phyloP scores from a whole-genome alignment of 2,888 invertebrate species.

The Luperina testacea region DNA sequence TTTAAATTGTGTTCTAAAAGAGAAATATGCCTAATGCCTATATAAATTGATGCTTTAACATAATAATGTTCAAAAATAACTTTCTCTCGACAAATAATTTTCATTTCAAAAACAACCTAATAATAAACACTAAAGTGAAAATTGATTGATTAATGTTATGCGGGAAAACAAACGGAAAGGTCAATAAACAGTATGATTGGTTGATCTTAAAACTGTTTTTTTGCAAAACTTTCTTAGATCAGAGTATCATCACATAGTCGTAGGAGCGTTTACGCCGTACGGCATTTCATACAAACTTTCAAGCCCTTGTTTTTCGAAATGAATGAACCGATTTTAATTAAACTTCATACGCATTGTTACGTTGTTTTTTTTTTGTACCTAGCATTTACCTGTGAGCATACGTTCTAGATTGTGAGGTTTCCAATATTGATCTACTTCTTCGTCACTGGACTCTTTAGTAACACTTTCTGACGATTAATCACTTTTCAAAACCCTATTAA shows the following conservation, averaged over 20 bases:
- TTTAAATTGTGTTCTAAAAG: not conserved
- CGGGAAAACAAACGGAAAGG: conserved; percentile 20
- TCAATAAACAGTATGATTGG: conserved; percentile 14
- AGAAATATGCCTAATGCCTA: not conserved
- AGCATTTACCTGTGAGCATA: no score
- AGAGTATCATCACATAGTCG: not conserved
- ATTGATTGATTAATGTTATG: conserved; percentile 13
- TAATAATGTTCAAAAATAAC: not conserved
- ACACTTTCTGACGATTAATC: no score
- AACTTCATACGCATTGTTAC: no score
- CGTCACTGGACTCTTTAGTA: no score
- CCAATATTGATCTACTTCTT: no score
- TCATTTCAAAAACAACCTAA: conserved; percentile 4
- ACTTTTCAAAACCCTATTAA: no score
- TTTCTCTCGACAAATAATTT: conserved; percentile 7
- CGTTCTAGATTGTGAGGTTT: no score
- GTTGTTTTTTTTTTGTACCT: no score
- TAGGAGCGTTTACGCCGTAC: no score
- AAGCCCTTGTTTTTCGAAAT: no score
- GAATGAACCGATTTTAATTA: no score
- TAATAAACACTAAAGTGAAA: not conserved
- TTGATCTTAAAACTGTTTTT: conserved; percentile 10
- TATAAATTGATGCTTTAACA: not conserved
- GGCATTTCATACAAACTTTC: no score
- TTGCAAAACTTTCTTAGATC: conserved; percentile 14